A percentile compares a stretch with the other conserved stretches of the same genome.
These are phyloP conservation scores for Geotrypetes seraphini DNA, from an alignment of 2,797 vertebrate species.

Conservation along the genomic window DNA sequence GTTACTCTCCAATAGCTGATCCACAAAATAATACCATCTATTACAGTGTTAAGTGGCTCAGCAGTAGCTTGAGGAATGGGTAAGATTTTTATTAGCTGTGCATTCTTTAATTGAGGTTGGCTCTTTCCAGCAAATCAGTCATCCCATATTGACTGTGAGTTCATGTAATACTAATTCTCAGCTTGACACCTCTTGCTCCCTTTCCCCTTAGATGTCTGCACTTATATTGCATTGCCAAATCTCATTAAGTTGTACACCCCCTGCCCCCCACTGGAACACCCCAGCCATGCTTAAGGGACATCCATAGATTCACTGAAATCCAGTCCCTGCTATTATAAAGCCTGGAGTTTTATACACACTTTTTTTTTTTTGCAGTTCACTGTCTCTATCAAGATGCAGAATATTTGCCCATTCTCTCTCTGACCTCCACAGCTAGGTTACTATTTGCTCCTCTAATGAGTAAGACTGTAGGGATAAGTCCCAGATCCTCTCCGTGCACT, in stretches of 20 bases:
- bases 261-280: background rate
- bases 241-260: background rate
- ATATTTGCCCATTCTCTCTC: constrained; percentile 1
- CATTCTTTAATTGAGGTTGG: no score
- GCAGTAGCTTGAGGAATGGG: no score
- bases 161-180: background rate
- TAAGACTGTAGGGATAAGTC: constrained; percentile 7
- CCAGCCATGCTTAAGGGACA: background rate
- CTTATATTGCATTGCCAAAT: background rate
- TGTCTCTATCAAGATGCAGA: background rate
- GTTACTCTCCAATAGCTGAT: no score
- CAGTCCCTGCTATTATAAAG: constrained; percentile 8
- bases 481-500: constrained; percentile 16
- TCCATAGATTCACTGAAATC: constrained; percentile 10
- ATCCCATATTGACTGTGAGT: no score
- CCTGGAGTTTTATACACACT: background rate
- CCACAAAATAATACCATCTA: no score
- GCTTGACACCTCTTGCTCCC: background rate
- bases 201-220: background rate
- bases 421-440: background rate
- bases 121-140: no score
- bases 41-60: no score
- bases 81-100: no score
- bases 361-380: no score
- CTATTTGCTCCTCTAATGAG: constrained; percentile 12